These are phyloP conservation scores for Synergus umbraculus DNA, from an alignment of 2,888 invertebrate genomes.

Conservation along the genomic window DNA sequence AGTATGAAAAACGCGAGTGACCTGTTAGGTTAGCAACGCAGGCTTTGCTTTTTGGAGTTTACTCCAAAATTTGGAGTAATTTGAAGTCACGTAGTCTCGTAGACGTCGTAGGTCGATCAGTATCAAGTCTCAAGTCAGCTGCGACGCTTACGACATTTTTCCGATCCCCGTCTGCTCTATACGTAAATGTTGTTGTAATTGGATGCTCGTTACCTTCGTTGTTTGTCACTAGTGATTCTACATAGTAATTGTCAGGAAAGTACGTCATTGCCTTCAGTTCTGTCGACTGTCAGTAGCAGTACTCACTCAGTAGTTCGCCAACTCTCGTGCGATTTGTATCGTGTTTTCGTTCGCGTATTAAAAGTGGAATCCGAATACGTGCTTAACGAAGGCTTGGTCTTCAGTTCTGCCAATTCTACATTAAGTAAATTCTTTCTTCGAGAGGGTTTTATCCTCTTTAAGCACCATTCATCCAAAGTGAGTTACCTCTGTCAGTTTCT, in stretches of 20 bases:
- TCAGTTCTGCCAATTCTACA: neutral
- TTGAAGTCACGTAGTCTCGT: no score
- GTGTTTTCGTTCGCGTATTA: neutral
- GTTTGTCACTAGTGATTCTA: no score
- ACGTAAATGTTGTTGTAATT: neutral
- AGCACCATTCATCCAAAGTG: constrained; percentile 29
- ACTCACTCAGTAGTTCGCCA: neutral
- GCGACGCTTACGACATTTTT: neutral
- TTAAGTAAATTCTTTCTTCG: neutral
- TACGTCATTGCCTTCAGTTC: no score
- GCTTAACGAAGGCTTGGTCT: neutral
- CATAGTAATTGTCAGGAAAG: no score
- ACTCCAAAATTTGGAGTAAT: neutral
- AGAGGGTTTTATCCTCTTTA: neutral
- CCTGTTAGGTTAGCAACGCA: neutral
- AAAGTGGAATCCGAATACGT: neutral
- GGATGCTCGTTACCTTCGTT: neutral
- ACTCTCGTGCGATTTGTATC: neutral
- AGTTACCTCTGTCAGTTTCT: neutral
- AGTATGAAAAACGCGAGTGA: neutral
- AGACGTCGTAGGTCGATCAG: no score
- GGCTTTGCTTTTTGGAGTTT: neutral
- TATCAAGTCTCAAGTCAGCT: neutral
- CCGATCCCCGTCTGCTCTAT: neutral
- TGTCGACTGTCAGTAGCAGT: neutral